Conservation (phyloP, 2,797 vertebrate species). For the Notoglanidium macrostoma region DNA sequence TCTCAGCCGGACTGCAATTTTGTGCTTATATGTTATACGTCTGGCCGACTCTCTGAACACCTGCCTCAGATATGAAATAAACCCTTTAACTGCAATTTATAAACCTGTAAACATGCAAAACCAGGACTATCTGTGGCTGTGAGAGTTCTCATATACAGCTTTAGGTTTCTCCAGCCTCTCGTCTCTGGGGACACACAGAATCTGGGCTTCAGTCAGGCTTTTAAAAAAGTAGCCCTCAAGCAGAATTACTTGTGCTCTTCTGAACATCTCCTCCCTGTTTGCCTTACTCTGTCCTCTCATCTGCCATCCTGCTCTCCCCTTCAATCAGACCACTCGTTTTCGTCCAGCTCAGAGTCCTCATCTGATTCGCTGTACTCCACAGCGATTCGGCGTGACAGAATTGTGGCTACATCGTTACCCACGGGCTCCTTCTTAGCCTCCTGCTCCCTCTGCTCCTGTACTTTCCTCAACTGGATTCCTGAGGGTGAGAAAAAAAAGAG, state of each 20-base stretch:
- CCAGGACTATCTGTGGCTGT: not conserved
- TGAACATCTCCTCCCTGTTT: constrained; percentile 21
- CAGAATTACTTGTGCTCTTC: constrained; percentile 40
- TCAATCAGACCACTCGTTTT: constrained; percentile 93
- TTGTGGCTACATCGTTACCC: constrained; percentile 91
- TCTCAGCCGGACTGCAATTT: not conserved
- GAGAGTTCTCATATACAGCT: not conserved
- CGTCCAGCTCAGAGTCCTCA: constrained; percentile 90
- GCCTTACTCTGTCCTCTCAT: constrained; percentile 26
- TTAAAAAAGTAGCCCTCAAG: constrained; percentile 30
- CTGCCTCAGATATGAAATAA: constrained; percentile 4
- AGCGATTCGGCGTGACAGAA: constrained; percentile 88
- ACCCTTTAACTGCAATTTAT: not conserved
- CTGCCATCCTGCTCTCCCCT: not conserved
- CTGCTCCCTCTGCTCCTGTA: constrained; percentile 90
- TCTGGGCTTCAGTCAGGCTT: not conserved
- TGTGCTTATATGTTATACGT: not conserved
- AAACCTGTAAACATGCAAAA: constrained; percentile 18
- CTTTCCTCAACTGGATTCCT: constrained; percentile 92
- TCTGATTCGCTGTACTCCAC: constrained; percentile 95
- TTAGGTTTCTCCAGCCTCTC: not conserved
- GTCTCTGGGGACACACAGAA: constrained; percentile 12
- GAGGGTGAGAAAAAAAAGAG: not conserved
- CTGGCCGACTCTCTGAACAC: not conserved
- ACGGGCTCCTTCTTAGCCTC: constrained; percentile 91